Evolutionary conservation across 2,113 vertebrate species (phyloP), one percentile per base, ranked within the genome.

Genomic region (Circaetus gallicus): DNA sequence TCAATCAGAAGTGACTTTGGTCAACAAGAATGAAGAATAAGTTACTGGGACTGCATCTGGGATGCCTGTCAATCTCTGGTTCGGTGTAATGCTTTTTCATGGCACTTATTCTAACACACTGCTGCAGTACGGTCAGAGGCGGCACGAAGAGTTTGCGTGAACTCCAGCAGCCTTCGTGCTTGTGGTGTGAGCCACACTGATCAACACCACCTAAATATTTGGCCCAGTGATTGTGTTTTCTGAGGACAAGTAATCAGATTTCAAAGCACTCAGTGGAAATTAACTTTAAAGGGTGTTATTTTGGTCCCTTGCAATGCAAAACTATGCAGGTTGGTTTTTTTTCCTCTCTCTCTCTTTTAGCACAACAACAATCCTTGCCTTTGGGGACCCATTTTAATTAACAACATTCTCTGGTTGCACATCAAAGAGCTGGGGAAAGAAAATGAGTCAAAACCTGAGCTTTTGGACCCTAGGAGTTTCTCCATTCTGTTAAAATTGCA

Each of bases 371-470:
- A 7, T 10, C 34, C 13, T 73, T 63, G 59, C 78, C 77, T 67
- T 82, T 53, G 25, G 93, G 67, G 70, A 61, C 49, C 16, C 4
- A 2, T 71, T 96, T 92, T 93, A 94, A 97, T 96, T 96, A 92
- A 90, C 42, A 84, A 4, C 56, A 18, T 86, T 86, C 82, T 77
- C 40, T 65, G 52, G 47, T 38, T 89, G 56, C 69, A 92, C 73
- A 92, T 97, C 90, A 95, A 96, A 95, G 82, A 89, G 9, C 36
- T 59, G 34, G 29, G 43, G 43, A 53, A 81, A 87, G 25, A 82
- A 86, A 90, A 87, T 67, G 17, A 95, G 65, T 78, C 79, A 88
- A 89, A 87, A 95, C 52, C 67, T 86, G 59, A 72, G 78, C 47
- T 78, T 86, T 91, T 84, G 58, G 59, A 81, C 31, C 9, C 10